Base-by-base conservation (phyloP, 2,888 invertebrate species). In the Perizoma affinitatum region DNA sequence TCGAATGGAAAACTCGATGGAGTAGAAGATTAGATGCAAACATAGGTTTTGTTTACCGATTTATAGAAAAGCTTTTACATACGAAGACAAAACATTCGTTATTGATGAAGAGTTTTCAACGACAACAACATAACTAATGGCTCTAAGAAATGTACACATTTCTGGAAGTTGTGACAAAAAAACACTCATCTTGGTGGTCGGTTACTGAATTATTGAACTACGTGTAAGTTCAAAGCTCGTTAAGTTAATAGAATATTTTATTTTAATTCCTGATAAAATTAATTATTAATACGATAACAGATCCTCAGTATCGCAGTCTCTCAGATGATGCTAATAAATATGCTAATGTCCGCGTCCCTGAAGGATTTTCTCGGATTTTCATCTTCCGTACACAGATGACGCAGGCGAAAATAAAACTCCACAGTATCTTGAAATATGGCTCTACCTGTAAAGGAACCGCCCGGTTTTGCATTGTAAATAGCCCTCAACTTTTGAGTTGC, bases 351-450 rank as follows among this genome's bases (percentile, higher is more conserved):
- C 76, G 75, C 84, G 81, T 86, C 87, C 87, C 86, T 82, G 78
- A 85, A 84, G 86, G 87, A 88, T 88, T 87, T 88, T 78, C 85
- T 79, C 79, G 84, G 85, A 86, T 87, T 87, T 88, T 84, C 85
- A 84, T 88, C 84, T 84, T 76, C 77, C 77, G 76, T 78, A 80
- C 80, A 82, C 76, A 80, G 80, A 85, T 86, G 86, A 87, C 85
- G 83, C 71, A 67, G 82, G 79, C 75, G 77, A 86, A 87, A 87
- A 86, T 84, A 84, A 85, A 82, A 85, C 73, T 78, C 72, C 70
- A 49, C 69, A 72, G 72, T 74, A 78, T 75, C 79, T 77, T 80
- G 82, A 84, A 84, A 84, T 82, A 84, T 78, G 72, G 74, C 71
- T 69, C 61, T 75, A 81, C 82, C 82, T 82, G 76, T 63, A 63